Evolutionary conservation across 1,140 invertebrate genomes (phyloP).

Genomic region (Saccostrea cuccullata): DNA sequence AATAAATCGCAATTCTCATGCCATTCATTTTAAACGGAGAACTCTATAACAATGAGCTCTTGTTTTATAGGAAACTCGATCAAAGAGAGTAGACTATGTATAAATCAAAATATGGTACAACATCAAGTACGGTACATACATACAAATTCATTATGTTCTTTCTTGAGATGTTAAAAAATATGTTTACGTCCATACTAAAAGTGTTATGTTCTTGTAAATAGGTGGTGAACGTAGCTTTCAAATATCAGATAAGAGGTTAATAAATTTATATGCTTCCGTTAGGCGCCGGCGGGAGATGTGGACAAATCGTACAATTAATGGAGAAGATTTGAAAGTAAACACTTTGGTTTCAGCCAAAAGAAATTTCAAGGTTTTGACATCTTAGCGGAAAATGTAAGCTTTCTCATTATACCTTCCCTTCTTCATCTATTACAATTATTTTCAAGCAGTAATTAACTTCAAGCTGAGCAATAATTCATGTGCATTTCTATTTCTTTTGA

Average conservation of each 20-base stretch:
- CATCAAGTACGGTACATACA: neutral
- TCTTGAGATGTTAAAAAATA: constrained; percentile 13
- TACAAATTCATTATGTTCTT: neutral
- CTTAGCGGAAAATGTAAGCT: neutral
- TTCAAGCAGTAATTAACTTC: constrained; percentile 7
- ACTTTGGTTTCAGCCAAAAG: neutral
- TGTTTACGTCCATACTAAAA: constrained; percentile 13
- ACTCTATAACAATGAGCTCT: neutral
- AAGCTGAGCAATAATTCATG: constrained; percentile 17
- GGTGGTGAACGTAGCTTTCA: neutral
- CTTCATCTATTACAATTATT: constrained; percentile 34
- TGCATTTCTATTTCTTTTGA: constrained; percentile 28
- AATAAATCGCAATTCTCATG: neutral
- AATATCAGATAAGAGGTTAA: constrained; percentile 22
- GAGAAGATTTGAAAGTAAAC: neutral
- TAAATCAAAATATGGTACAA: neutral
- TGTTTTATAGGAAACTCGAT: neutral
- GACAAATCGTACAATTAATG: neutral
- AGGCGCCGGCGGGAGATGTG: neutral
- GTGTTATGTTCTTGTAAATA: constrained; percentile 1
- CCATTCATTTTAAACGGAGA: neutral
- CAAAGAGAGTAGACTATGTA: neutral
- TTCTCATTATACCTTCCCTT: neutral
- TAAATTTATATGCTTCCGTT: neutral
- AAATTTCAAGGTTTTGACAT: neutral